Conservation (phyloP, 2,113 vertebrate species). For the Onychostoma macrolepis region DNA sequence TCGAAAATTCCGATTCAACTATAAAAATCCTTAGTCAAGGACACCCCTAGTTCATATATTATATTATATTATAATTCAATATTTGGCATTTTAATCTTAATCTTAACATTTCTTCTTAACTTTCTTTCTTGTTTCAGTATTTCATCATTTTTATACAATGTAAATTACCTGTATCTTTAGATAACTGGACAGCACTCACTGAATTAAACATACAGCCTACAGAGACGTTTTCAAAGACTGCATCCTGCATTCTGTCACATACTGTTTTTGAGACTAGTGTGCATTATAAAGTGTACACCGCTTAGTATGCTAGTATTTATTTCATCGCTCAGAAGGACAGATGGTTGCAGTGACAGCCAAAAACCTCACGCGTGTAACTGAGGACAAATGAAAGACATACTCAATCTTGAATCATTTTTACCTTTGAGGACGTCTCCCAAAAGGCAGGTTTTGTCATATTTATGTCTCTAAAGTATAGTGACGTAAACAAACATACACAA, state of each 20-base stretch:
- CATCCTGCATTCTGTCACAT: not conserved
- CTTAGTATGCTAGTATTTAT: not conserved
- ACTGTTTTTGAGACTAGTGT: not conserved
- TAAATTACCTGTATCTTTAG: not conserved
- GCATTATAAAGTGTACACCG: not conserved
- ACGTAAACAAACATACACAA: conserved; percentile 5
- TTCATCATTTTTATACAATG: not conserved
- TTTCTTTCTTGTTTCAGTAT: not conserved
- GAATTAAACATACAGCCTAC: not conserved
- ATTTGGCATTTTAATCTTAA: not conserved
- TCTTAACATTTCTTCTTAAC: too few species aligned
- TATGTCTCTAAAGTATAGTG: not conserved
- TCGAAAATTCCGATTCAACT: too few species aligned
- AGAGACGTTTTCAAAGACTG: not conserved
- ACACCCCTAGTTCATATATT: not conserved
- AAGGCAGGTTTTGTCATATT: not conserved
- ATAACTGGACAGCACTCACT: not conserved
- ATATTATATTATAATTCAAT: too few species aligned
- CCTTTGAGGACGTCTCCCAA: not conserved
- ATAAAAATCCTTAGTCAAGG: too few species aligned
- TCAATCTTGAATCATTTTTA: not conserved
- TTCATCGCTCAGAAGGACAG: not conserved
- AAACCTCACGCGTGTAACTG: not conserved
- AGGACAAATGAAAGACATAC: not conserved
- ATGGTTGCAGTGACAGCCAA: not conserved